Percentiles rank a stretch among this genome's conserved stretches.
Evolutionary conservation across 2,888 invertebrate species (phyloP).

Genomic region (Lepidocyrtinus sp.): DNA sequence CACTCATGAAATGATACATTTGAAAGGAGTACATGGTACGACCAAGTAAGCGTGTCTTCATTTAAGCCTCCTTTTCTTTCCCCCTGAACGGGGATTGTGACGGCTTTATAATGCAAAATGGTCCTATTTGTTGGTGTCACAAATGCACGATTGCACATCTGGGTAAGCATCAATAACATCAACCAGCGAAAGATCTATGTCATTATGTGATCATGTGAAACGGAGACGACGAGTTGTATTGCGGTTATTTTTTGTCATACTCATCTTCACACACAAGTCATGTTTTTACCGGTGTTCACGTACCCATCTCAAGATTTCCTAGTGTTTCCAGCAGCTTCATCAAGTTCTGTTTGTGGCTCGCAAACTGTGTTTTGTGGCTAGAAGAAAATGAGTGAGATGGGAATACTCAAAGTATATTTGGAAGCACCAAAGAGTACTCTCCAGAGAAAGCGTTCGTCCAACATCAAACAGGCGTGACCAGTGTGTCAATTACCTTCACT

Average conservation of each 20-base stretch:
- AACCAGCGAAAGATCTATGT: not conserved
- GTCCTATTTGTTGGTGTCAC: not conserved
- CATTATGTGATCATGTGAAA: not conserved
- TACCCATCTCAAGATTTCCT: not conserved
- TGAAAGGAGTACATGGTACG: too few relatives aligned
- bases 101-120: not conserved
- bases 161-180: conserved; percentile 38
- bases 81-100: not conserved
- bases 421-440: conserved; percentile 23
- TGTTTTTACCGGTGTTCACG: not conserved
- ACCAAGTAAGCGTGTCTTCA: too few relatives aligned
- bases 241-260: conserved; percentile 6
- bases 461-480: conserved; percentile 68
- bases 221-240: not conserved
- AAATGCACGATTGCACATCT: conserved; percentile 54
- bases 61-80: too few relatives aligned
- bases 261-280: conserved; percentile 7
- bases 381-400: conserved; percentile 9
- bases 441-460: conserved; percentile 46
- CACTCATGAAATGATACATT: not conserved
- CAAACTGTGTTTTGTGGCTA: conserved; percentile 2
- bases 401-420: conserved; percentile 12
- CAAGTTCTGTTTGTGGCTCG: conserved; percentile 10
- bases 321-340: not conserved
- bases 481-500: conserved; percentile 60